Base-by-base conservation (phyloP, 2,113 vertebrate genomes). In the Brevimyrus niger region DNA sequence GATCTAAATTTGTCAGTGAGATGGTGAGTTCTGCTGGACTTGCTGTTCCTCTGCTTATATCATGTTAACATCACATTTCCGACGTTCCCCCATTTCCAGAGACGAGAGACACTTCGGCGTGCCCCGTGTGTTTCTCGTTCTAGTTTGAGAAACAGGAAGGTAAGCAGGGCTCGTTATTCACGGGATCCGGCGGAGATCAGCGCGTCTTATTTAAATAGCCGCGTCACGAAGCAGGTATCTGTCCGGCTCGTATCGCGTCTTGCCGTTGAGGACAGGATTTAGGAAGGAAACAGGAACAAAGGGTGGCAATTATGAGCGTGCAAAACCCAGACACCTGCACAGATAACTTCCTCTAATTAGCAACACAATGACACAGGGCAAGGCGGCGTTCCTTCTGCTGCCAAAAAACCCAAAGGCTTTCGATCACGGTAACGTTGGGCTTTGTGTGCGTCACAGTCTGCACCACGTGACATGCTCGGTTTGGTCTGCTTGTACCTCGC, bases 241-340 rank as follows among this genome's bases (percentile, higher is more conserved):
- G 97, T 97, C 97, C 97, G 97, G 97, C 97, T 96, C 95, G 96
- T 97, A 97, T 97, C 97, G 97, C 96, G 96, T 97, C 97, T 97
- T 96, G 95, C 96, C 95, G 96, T 96, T 94, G 94, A 95, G 90
- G 94, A 96, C 76, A 92, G 94, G 95, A 95, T 94, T 96, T 96
- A 94, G 95, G 96, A 96, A 96, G 95, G 94, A 94, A 95, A 92
- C 93, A 91, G 95, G 95, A 96, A 97, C 97, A 97, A 97, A 96
- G 96, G 96, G 58, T 97, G 96, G 97, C 97, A 98, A 98, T 98
- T 98, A 98, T 95, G 96, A 94, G 96, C 96, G 95, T 94, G 94
- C 94, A 95, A 96, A 96, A 97, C 94, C 93, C 96, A 96, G 97
- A 97, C 98, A 98, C 97, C 97, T 99, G 98, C 97, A 97, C 97